phyloP scores from a whole-genome alignment of 2,888 invertebrate genomes.

The Volucella inanis region DNA sequence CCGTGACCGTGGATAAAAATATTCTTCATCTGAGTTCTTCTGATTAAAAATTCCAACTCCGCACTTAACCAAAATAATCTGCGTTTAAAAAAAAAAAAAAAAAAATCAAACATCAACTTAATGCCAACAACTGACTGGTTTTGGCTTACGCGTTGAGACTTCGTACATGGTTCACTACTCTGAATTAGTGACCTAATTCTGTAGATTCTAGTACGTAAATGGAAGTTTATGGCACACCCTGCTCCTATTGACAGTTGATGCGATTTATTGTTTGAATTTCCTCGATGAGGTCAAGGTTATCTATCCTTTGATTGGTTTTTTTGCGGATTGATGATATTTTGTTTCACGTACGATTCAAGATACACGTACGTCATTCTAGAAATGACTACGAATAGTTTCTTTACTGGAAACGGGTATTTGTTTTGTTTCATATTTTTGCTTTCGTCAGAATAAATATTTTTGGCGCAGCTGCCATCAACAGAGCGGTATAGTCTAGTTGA shows the following conservation, averaged over 20 bases:
- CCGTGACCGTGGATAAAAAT: no score
- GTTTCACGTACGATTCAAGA: constrained; percentile 18
- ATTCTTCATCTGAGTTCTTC: no score
- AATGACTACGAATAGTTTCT: background rate
- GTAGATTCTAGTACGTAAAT: no score
- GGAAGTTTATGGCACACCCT: no score
- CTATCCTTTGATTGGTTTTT: background rate
- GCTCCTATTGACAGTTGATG: constrained; percentile 6
- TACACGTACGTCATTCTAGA: constrained; percentile 30
- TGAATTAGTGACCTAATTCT: no score
- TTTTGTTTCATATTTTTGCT: constrained; percentile 12
- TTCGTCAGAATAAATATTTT: constrained; percentile 49
- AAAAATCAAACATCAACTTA: no score
- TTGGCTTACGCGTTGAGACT: no score
- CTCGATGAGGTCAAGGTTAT: constrained; percentile 16
- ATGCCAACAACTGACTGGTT: no score
- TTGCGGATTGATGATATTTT: constrained; percentile 8
- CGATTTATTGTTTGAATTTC: constrained; percentile 8
- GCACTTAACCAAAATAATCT: no score
- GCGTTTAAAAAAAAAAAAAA: no score
- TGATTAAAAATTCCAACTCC: no score
- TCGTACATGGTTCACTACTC: no score
- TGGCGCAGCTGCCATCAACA: background rate
- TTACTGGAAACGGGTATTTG: background rate
- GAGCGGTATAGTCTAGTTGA: background rate